A percentile compares a stretch with the other conserved stretches of the same genome.
phyloP scores from a whole-genome alignment of 2,113 vertebrate genomes.

The Semnornis frantzii region DNA sequence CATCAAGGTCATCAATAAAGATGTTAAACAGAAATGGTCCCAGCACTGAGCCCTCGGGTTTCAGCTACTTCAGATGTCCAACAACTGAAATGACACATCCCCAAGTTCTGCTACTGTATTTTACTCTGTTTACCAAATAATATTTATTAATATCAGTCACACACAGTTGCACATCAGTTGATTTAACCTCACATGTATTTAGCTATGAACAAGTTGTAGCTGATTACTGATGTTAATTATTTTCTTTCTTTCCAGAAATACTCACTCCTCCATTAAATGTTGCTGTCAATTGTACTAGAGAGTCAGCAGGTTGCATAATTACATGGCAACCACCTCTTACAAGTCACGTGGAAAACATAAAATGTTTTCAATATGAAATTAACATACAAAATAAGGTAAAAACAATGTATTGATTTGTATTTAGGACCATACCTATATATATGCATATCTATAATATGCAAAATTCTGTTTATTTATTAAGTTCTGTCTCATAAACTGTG shows the following conservation, averaged over 20 bases:
- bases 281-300: background rate
- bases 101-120: background rate
- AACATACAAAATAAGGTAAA: conserved; percentile 50
- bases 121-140: background rate
- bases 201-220: background rate
- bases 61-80: background rate
- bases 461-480: background rate
- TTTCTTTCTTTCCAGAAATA: conserved; percentile 29
- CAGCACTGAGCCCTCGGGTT: no score
- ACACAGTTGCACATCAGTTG: background rate
- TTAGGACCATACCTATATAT: background rate
- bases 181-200: background rate
- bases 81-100: background rate
- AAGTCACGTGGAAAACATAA: fast-evolving
- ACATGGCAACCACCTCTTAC: conserved; percentile 22
- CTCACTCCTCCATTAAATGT: conserved; percentile 47
- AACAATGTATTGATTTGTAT: background rate
- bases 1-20: no score
- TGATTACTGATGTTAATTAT: background rate
- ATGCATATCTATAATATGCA: background rate
- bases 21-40: no score
- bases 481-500: background rate
- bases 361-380: conserved; percentile 44
- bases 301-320: background rate
- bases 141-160: background rate